Evolutionary conservation across 2,888 invertebrate genomes (phyloP).

Genomic region (Didymodactylos carnosus): DNA sequence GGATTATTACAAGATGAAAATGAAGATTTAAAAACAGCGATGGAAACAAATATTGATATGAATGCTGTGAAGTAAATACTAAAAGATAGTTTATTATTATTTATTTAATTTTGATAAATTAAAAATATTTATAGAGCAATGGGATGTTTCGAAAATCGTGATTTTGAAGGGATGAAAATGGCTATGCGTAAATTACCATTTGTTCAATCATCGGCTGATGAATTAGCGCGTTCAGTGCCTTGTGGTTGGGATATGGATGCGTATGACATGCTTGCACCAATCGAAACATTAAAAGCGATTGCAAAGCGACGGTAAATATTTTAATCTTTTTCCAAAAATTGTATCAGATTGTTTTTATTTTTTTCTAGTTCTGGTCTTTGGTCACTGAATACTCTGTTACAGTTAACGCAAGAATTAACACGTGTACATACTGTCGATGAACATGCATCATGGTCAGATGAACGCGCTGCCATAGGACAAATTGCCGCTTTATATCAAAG

Average conservation of each 20-base stretch:
- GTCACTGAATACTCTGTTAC: not conserved
- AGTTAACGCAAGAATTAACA: conserved; percentile 19
- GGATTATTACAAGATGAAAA: not conserved
- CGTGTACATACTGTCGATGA: conserved; percentile 20
- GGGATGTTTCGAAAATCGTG: conserved; percentile 7
- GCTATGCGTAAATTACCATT: not conserved
- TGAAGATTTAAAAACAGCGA: not conserved
- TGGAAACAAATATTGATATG: conserved; percentile 5
- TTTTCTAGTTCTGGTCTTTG: not conserved
- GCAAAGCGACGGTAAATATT: not conserved
- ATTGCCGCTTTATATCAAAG: not conserved
- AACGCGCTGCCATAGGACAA: not conserved
- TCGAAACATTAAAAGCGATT: not conserved
- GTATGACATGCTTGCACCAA: not conserved
- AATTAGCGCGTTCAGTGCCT: not conserved
- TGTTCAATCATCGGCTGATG: not conserved
- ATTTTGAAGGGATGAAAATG: not conserved
- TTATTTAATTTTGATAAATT: not conserved
- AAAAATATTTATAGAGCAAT: not conserved
- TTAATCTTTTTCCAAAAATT: no score
- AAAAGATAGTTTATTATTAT: not conserved
- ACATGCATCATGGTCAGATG: not conserved
- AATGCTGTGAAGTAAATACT: conserved; percentile 1
- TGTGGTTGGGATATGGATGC: not conserved
- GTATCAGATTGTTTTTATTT: not conserved